These are phyloP conservation scores for Danaus plexippus DNA, from an alignment of 1,140 invertebrate species.

Conservation along the genomic window DNA sequence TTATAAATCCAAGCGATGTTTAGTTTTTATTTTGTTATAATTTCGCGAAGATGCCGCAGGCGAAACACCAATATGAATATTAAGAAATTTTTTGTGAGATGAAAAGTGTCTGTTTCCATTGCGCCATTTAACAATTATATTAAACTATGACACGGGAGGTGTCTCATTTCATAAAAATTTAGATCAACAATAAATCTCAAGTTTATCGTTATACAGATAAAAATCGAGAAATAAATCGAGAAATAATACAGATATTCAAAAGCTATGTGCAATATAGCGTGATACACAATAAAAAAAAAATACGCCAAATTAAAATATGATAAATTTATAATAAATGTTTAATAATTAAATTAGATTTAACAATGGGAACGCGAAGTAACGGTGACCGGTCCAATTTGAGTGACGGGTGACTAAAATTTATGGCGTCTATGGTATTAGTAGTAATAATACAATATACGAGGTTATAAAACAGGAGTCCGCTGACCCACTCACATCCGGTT, in stretches of 20 bases:
- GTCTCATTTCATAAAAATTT: no score
- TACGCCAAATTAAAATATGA: no score
- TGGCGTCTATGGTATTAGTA: conserved; percentile 36
- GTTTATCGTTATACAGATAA: no score
- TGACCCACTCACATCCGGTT: background rate
- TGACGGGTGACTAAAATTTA: conserved; percentile 53
- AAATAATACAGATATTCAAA: no score
- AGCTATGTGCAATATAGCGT: no score
- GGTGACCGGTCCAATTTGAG: conserved; percentile 39
- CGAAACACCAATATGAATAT: conserved; percentile 57
- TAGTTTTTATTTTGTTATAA: conserved; percentile 67
- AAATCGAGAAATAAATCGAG: no score
- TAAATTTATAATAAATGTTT: no score
- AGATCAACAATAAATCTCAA: no score
- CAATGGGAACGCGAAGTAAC: conserved; percentile 40
- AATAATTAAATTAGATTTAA: no score
- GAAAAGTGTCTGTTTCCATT: conserved; percentile 32
- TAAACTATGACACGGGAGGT: no score
- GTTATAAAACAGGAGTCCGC: conserved; percentile 18
- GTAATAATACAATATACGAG: conserved; percentile 32
- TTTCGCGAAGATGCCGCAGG: conserved; percentile 57
- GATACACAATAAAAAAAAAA: no score
- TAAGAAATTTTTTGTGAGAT: conserved; percentile 47
- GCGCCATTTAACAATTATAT: conserved; percentile 1
- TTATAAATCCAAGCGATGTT: conserved; percentile 49